Evolutionary conservation across 1,140 invertebrate species (phyloP).

Genomic region (Euura saliciscinereae): DNA sequence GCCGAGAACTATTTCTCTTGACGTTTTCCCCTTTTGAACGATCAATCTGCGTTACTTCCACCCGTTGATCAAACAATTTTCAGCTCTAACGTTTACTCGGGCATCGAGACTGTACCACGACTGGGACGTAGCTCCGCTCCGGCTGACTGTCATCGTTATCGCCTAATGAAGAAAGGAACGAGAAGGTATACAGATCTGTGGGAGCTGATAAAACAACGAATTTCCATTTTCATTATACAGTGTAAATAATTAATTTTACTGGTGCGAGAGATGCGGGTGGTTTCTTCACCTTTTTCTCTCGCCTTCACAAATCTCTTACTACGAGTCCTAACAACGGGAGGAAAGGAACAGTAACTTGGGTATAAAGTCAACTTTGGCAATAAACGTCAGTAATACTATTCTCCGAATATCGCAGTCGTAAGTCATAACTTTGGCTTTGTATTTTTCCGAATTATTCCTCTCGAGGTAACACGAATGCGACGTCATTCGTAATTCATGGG

Average conservation of each 20-base stretch:
- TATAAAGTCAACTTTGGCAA: not conserved
- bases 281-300: not conserved
- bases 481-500: too few relatives aligned
- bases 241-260: not conserved
- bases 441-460: not conserved
- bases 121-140: too few relatives aligned
- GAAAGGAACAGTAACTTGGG: not conserved
- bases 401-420: not conserved
- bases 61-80: not conserved
- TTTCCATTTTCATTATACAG: not conserved
- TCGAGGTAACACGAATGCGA: not conserved
- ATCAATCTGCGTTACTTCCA: constrained; percentile 7
- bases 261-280: not conserved
- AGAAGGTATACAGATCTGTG: not conserved
- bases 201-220: not conserved
- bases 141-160: too few relatives aligned
- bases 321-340: too few relatives aligned
- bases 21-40: not conserved
- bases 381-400: not conserved
- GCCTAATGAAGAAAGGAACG: not conserved
- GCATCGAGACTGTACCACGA: not conserved
- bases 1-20: constrained; percentile 1
- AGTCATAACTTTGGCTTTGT: not conserved
- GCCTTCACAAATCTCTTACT: too few relatives aligned
- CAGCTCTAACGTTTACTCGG: not conserved